These are phyloP conservation scores for Diachrysia chrysitis DNA, from an alignment of 2,888 invertebrate species.

Conservation along the genomic window DNA sequence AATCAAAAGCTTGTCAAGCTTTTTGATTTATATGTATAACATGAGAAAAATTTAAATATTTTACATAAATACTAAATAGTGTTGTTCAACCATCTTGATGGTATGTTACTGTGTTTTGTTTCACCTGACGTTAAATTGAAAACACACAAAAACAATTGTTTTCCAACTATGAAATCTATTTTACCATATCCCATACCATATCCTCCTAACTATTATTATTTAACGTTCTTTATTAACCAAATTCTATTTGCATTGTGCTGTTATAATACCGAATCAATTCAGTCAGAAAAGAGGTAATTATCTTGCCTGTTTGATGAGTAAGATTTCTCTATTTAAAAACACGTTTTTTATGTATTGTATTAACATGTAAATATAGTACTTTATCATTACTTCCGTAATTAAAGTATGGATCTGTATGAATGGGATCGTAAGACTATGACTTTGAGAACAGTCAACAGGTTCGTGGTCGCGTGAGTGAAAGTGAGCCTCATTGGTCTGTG, in stretches of 20 bases:
- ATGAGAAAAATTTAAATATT: background rate
- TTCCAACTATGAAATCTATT: no score
- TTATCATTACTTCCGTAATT: constrained; percentile 12
- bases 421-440: background rate
- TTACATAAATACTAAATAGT: background rate
- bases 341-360: background rate
- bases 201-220: no score
- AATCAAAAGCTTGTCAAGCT: background rate
- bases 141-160: no score
- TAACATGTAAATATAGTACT: background rate
- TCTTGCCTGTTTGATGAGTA: background rate
- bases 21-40: background rate
- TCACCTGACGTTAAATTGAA: no score
- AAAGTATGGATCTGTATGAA: constrained; percentile 24
- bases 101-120: background rate
- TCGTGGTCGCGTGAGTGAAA: constrained; percentile 31
- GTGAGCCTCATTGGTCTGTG: constrained; percentile 21
- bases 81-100: background rate
- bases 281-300: no score
- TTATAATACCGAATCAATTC: no score
- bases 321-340: background rate
- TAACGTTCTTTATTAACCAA: no score
- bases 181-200: no score
- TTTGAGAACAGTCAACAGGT: constrained; percentile 8
- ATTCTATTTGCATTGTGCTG: no score